Conservation (phyloP, 1,140 invertebrate genomes). For the Zaprionus capensis region DNA sequence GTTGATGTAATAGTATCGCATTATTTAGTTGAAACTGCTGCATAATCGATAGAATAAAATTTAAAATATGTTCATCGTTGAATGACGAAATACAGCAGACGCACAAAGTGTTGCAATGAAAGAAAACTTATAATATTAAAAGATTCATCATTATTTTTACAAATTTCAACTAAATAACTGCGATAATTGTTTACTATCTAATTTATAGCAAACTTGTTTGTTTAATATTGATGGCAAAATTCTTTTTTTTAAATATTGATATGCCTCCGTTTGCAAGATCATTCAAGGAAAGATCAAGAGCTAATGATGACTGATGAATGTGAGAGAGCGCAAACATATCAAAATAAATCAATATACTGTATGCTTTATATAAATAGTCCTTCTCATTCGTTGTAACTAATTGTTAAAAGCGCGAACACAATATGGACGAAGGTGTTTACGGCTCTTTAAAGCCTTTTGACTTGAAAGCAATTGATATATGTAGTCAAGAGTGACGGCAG, state of each 20-base stretch:
- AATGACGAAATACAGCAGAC: too few relatives aligned
- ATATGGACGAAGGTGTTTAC: not conserved
- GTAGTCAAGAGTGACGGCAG: not conserved
- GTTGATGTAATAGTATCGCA: too few relatives aligned
- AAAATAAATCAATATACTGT: not conserved
- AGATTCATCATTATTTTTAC: too few relatives aligned
- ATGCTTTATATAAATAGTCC: not conserved
- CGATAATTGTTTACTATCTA: too few relatives aligned
- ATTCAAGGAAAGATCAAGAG: not conserved
- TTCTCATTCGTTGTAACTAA: not conserved
- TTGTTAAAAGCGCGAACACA: slow-evolving; percentile 14
- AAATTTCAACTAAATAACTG: too few relatives aligned
- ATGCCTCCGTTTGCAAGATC: not conserved
- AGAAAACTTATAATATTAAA: too few relatives aligned
- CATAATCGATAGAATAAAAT: too few relatives aligned
- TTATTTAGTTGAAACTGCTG: too few relatives aligned
- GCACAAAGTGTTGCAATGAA: too few relatives aligned
- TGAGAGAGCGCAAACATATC: not conserved
- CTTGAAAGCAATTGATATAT: not conserved
- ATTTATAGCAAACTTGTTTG: not conserved
- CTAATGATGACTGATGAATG: not conserved
- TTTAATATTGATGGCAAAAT: not conserved
- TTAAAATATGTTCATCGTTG: too few relatives aligned
- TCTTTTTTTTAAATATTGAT: not conserved
- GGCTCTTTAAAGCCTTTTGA: not conserved